A percentile compares a stretch with the other conserved stretches of the same genome.
Conservation (phyloP, 2,888 invertebrate species). For the Holacanthella duospinosa region DNA sequence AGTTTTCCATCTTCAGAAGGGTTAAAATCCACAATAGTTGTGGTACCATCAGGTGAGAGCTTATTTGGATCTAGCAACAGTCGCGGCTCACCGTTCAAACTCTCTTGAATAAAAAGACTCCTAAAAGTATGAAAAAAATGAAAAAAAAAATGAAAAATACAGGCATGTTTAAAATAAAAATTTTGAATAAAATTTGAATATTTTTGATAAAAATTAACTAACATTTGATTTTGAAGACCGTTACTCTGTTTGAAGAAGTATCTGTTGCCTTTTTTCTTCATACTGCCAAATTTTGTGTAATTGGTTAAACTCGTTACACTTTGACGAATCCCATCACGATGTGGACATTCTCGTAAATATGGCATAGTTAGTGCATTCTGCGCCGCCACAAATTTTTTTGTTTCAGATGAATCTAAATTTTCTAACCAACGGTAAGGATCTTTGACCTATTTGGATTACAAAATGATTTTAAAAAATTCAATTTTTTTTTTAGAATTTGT, state of each 20-base stretch:
- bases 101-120: slow-evolving; percentile 46
- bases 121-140: slow-evolving; percentile 38
- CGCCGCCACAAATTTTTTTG: slow-evolving; percentile 25
- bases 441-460: slow-evolving; percentile 6
- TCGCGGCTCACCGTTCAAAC: slow-evolving; percentile 42
- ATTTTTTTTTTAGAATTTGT: not conserved
- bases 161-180: not conserved
- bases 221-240: slow-evolving; percentile 93
- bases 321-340: slow-evolving; percentile 18
- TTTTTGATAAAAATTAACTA: slow-evolving; percentile 13
- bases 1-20: slow-evolving; percentile 46
- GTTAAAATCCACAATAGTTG: slow-evolving; percentile 38
- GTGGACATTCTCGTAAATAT: slow-evolving; percentile 20
- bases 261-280: slow-evolving; percentile 18
- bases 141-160: not conserved
- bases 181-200: slow-evolving; percentile 2
- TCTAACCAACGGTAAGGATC: slow-evolving; percentile 37
- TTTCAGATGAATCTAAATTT: slow-evolving; percentile 26
- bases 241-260: slow-evolving; percentile 53
- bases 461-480: not conserved
- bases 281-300: slow-evolving; percentile 20
- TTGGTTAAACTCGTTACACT: slow-evolving; percentile 23
- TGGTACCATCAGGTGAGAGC: slow-evolving; percentile 47
- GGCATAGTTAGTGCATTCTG: slow-evolving; percentile 29
- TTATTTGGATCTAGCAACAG: slow-evolving; percentile 50